Percentiles rank a stretch among this genome's conserved stretches.
Conservation (phyloP, 1,140 invertebrate species). For the Nomia melanderi region DNA sequence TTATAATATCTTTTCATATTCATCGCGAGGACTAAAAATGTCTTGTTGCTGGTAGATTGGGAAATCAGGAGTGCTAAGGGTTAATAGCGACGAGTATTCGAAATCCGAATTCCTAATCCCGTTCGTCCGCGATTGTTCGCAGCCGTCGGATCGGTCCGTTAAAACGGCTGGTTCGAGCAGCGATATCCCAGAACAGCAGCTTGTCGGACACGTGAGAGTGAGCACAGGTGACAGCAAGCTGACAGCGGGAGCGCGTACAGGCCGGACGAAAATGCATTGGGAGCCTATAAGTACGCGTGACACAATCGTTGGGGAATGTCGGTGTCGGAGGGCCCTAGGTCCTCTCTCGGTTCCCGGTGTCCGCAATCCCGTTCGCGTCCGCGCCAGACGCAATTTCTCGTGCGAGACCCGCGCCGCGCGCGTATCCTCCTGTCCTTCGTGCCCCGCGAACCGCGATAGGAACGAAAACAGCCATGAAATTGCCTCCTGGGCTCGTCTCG, state of each 20-base stretch:
- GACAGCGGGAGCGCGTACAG: constrained; percentile 39
- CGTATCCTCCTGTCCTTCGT: not conserved
- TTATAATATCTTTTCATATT: too few relatives aligned
- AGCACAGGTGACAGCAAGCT: constrained; percentile 51
- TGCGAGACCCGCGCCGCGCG: not conserved
- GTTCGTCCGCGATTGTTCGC: too few relatives aligned
- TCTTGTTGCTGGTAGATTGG: too few relatives aligned
- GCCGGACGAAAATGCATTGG: constrained; percentile 63
- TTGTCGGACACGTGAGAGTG: constrained; percentile 44
- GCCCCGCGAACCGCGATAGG: constrained; percentile 2
- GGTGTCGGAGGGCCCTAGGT: constrained; percentile 63
- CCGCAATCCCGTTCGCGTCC: not conserved
- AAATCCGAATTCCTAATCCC: too few relatives aligned
- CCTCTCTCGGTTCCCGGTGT: constrained; percentile 19
- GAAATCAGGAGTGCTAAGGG: too few relatives aligned
- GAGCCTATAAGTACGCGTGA: constrained; percentile 67
- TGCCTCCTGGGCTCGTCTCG: constrained; percentile 4
- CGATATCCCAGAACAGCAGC: not conserved
- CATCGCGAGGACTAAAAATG: too few relatives aligned
- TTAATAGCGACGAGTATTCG: too few relatives aligned
- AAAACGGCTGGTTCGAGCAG: not conserved
- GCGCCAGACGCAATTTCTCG: not conserved
- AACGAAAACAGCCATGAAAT: constrained; percentile 51
- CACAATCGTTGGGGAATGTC: constrained; percentile 71
- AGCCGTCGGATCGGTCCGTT: too few relatives aligned